These are phyloP conservation scores for Craterocephalus amniculus DNA, from an alignment of 2,797 vertebrate genomes.

Conservation along the genomic window DNA sequence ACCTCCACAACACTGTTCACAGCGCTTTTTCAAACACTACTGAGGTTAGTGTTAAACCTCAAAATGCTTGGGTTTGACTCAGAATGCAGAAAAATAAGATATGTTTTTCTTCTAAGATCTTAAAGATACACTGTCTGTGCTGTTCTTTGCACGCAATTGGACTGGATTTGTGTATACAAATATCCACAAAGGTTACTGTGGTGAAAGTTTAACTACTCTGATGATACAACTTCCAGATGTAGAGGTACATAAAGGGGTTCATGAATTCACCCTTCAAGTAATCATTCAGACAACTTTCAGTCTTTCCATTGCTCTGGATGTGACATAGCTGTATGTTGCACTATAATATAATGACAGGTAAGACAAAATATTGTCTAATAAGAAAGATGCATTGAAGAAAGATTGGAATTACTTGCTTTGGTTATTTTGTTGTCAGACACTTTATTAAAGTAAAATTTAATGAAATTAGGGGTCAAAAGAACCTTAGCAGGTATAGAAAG, in stretches of 20 bases:
- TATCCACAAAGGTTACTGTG: neutral
- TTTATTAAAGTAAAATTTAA: too few species aligned
- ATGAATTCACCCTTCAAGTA: neutral
- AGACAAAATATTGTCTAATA: neutral
- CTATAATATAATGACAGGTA: neutral
- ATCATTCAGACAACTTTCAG: neutral
- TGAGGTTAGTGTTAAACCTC: conserved; percentile 2
- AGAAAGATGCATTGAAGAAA: neutral
- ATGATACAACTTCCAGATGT: conserved; percentile 1
- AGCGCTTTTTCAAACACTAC: neutral
- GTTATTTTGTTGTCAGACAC: too few species aligned
- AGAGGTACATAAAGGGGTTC: neutral
- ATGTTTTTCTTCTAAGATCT: conserved; percentile 1
- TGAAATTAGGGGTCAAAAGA: too few species aligned
- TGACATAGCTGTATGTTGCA: neutral
- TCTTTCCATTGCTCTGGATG: neutral
- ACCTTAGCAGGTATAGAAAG: too few species aligned
- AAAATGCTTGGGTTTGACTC: neutral
- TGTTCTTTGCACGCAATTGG: neutral
- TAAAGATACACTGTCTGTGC: neutral
- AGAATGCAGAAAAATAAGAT: neutral
- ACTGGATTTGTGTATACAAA: neutral
- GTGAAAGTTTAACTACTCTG: neutral
- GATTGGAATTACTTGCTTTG: neutral
- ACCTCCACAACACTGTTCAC: neutral